phyloP scores from a whole-genome alignment of 2,797 vertebrate genomes.

The Myoxocephalus aenaeus region DNA sequence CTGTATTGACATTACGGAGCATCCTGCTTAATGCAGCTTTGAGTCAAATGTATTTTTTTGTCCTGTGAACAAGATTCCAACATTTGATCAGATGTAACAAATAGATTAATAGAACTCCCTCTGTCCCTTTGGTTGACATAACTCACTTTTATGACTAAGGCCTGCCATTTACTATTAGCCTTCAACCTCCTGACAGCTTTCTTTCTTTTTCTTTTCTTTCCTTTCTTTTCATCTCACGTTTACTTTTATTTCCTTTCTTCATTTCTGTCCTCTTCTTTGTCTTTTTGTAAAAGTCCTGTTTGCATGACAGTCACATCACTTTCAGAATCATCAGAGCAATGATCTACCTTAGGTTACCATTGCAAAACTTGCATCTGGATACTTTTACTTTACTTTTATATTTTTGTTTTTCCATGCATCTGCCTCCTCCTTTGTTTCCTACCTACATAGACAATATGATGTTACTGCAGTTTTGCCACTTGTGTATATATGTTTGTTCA shows the following conservation, averaged over 20 bases:
- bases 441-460: conserved; percentile 60
- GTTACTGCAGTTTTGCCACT: conserved; percentile 43
- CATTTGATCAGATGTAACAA: conserved; percentile 27
- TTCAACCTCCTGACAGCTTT: conserved; percentile 40
- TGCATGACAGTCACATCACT: conserved; percentile 58
- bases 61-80: conserved; percentile 4
- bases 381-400: not conserved
- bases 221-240: conserved; percentile 20
- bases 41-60: conserved; percentile 1
- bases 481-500: conserved; percentile 6
- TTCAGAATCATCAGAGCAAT: conserved; percentile 48
- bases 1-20: not conserved
- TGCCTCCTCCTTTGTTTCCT: conserved; percentile 64
- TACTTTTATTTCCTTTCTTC: conserved; percentile 31
- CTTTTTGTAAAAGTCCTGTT: conserved; percentile 32
- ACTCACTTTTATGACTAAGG: conserved; percentile 40
- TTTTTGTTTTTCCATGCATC: conserved; percentile 29
- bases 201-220: conserved; percentile 41
- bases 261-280: conserved; percentile 35
- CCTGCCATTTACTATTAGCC: conserved; percentile 64
- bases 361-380: conserved; percentile 24
- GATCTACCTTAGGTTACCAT: conserved; percentile 5
- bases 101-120: conserved; percentile 16
- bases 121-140: conserved; percentile 54
- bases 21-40: not conserved